Base-by-base conservation (phyloP, 2,888 invertebrate genomes). In the Lasioglossum morio region DNA sequence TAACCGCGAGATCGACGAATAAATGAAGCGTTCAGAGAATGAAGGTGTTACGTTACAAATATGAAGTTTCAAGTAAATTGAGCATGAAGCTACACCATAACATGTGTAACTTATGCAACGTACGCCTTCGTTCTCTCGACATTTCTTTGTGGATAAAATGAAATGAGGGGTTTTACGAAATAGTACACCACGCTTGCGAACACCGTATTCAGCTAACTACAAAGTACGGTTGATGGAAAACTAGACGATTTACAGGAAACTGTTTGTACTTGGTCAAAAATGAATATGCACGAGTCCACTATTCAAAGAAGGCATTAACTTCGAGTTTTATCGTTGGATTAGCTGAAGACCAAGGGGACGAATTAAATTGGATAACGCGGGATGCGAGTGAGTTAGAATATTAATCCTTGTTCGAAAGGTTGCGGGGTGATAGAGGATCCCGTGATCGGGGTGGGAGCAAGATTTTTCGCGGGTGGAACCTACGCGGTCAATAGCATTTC, bases 401-500 rank as follows among this genome's bases (percentile, higher is more conserved):
- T 57, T 40, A 40, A 70, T 37, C 27, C n/a, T n/a, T n/a, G 43
- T 27, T 27, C 30, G 43, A 76, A 27, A 43, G 63, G 60, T 63
- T 40, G 23, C 23, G 10, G 10, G 19, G 10, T 27, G 10, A 16
- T 48, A 66, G n/a, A 66, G 48, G 23, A 34, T 37, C n/a, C 40
- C n/a, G 53, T 12, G 53, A 37, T 37, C 48, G 14, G 48, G 46
- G 46, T 40, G 60, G 70, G 46, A 48, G 46, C 72, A 73, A 5
- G 70, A 79, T 87, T 92, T 92, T 86, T 88, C 88, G 81, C 85
- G 86, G 80, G 78, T 82, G 23, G 88, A 88, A 85, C 82, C 79
- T 80, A 85, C 79, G 77, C 84, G 89, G 88, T 89, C 89, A 88
- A 91, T 90, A 91, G 82, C 89, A 92, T 89, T 91, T 89, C 90